phyloP scores from a whole-genome alignment of 2,797 vertebrate species.

The Adrianichthys oophorus region DNA sequence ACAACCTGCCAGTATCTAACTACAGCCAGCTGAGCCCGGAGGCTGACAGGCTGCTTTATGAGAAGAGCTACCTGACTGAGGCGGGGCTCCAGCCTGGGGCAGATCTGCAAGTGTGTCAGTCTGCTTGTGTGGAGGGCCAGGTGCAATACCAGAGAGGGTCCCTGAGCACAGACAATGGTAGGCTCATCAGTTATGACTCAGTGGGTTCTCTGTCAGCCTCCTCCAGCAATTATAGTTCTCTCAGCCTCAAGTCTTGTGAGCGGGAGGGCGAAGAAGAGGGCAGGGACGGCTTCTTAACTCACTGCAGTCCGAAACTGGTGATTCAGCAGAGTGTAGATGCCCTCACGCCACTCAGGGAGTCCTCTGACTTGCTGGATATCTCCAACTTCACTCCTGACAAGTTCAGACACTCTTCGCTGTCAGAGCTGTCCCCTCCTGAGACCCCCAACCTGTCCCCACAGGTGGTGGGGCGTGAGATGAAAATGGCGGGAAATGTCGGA shows the following conservation, averaged over 20 bases:
- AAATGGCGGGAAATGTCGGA: constrained; percentile 84
- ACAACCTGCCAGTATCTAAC: constrained; percentile 83
- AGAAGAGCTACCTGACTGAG: constrained; percentile 89
- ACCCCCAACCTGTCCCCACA: constrained; percentile 97
- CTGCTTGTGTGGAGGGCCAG: constrained; percentile 88
- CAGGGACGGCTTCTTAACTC: constrained; percentile 94
- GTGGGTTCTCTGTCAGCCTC: constrained; percentile 93
- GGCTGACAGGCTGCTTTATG: constrained; percentile 89
- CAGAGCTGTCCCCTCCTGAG: constrained; percentile 95
- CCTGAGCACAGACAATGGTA: constrained; percentile 90
- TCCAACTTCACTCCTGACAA: constrained; percentile 99
- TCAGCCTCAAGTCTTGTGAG: constrained; percentile 95
- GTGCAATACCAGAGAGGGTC: constrained; percentile 95
- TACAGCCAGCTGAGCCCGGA: constrained; percentile 88
- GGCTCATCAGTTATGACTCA: constrained; percentile 96
- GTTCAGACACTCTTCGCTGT: constrained; percentile 96
- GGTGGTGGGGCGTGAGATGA: constrained; percentile 88
- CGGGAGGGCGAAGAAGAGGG: constrained; percentile 94
- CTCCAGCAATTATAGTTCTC: constrained; percentile 96
- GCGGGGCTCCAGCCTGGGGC: constrained; percentile 86
- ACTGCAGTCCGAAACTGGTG: constrained; percentile 98
- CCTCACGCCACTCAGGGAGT: constrained; percentile 95
- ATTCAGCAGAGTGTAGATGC: constrained; percentile 98
- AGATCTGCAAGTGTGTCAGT: constrained; percentile 92
- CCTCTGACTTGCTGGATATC: constrained; percentile 97